Evolutionary conservation across 2,888 invertebrate species (phyloP).

Genomic region (Micropterix aruncella): DNA sequence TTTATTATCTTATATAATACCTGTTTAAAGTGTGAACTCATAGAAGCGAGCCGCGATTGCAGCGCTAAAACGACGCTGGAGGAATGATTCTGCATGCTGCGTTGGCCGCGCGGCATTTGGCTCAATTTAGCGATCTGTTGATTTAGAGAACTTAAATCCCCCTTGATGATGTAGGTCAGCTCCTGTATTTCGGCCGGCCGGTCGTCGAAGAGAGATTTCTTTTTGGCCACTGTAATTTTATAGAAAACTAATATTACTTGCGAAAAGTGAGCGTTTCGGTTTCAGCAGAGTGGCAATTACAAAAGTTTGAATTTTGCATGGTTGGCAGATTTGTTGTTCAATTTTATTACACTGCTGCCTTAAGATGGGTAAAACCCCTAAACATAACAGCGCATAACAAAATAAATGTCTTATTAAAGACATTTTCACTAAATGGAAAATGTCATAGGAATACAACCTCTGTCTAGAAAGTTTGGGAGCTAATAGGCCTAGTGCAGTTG

Average conservation of each 20-base stretch:
- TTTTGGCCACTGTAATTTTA: conserved; percentile 76
- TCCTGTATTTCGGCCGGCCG: conserved; percentile 94
- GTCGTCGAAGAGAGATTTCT: conserved; percentile 94
- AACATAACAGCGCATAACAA: no score
- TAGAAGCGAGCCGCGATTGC: conserved; percentile 88
- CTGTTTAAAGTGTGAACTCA: conserved; percentile 96
- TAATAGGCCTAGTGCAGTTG: no score
- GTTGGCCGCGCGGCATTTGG: conserved; percentile 64
- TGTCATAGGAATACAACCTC: no score
- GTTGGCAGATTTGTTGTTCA: neutral
- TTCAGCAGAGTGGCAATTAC: neutral
- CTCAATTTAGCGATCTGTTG: conserved; percentile 91
- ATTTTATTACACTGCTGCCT: neutral
- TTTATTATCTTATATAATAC: no score
- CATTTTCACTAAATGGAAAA: no score
- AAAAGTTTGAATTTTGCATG: conserved; percentile 2
- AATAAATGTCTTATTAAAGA: no score
- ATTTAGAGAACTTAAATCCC: conserved; percentile 88
- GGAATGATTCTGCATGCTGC: conserved; percentile 82
- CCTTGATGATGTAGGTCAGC: conserved; percentile 92
- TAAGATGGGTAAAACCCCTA: no score
- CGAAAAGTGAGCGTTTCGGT: no score
- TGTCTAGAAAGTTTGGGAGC: no score
- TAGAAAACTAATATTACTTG: conserved; percentile 5
- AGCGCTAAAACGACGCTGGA: conserved; percentile 85